These are phyloP conservation scores for Centropus bengalensis DNA, from an alignment of 2,113 vertebrate genomes.

Conservation along the genomic window DNA sequence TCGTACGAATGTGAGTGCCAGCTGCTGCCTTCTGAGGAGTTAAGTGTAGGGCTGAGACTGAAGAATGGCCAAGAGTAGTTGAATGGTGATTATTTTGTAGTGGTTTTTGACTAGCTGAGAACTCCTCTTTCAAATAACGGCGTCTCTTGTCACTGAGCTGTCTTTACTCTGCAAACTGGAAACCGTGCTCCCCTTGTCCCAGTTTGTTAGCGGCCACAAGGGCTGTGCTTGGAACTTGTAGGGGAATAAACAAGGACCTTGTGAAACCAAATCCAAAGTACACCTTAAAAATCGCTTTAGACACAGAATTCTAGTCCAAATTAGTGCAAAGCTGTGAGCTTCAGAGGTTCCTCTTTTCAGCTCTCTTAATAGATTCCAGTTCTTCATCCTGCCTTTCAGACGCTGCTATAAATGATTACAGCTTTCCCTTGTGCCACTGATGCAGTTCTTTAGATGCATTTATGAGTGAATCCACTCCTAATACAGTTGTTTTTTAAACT, in stretches of 20 bases:
- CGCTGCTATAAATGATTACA: not conserved
- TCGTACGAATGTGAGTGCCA: constrained; percentile 93
- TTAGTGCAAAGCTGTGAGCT: not conserved
- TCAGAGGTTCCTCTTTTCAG: not conserved
- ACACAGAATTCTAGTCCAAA: not conserved
- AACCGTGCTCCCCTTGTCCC: not conserved
- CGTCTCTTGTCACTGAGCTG: not conserved
- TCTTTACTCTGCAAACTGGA: not conserved
- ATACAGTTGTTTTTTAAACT: not conserved
- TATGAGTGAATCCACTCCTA: not conserved
- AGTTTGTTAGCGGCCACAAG: not conserved
- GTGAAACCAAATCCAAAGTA: not conserved
- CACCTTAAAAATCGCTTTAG: not conserved
- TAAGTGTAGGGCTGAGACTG: not conserved
- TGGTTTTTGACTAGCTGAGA: not conserved
- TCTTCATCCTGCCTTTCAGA: not conserved
- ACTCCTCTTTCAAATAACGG: not conserved
- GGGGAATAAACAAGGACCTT: not conserved
- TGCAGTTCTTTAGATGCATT: not conserved
- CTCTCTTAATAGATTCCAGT: not conserved
- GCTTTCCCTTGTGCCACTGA: not conserved
- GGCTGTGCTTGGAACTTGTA: not conserved
- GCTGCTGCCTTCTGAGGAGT: not conserved
- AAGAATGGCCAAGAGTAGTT: not conserved
- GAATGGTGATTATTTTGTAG: not conserved